A percentile compares a stretch with the other conserved stretches of the same genome.
Evolutionary conservation across 2,113 vertebrate species (phyloP).

Genomic region (Recurvirostra avosetta): DNA sequence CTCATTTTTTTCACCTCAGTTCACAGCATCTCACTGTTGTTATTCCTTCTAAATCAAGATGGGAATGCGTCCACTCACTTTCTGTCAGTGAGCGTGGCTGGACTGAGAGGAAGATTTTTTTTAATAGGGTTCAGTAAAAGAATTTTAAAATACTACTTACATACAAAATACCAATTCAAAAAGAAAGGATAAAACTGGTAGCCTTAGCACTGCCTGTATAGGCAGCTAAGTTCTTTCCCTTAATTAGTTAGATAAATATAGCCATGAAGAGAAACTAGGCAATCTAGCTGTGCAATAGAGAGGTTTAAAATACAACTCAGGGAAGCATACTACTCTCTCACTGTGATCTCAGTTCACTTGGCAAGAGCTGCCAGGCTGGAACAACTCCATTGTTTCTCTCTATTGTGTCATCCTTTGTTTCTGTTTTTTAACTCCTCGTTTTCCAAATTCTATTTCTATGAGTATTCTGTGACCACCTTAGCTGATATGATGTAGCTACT

Average conservation of each 20-base stretch:
- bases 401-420: constrained; percentile 31
- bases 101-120: not conserved
- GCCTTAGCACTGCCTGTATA: not conserved
- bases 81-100: not conserved
- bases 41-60: not conserved
- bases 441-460: not conserved
- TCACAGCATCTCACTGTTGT: not conserved
- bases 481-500: not conserved
- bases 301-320: not conserved
- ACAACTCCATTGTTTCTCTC: constrained; percentile 31
- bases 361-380: constrained; percentile 42
- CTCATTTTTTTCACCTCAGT: not conserved
- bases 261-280: not conserved
- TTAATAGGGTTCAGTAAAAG: not conserved
- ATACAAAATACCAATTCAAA: not conserved
- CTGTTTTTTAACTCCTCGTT: constrained; percentile 27
- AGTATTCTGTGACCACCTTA: not conserved
- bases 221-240: not conserved
- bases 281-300: not conserved
- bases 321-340: not conserved
- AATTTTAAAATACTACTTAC: not conserved
- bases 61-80: not conserved
- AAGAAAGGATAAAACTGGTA: not conserved
- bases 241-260: not conserved
- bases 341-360: constrained; percentile 38